Percentiles rank a stretch among this genome's conserved stretches.
These are phyloP conservation scores for Chymomyza caudatula DNA, from an alignment of 2,888 invertebrate genomes.

Conservation along the genomic window DNA sequence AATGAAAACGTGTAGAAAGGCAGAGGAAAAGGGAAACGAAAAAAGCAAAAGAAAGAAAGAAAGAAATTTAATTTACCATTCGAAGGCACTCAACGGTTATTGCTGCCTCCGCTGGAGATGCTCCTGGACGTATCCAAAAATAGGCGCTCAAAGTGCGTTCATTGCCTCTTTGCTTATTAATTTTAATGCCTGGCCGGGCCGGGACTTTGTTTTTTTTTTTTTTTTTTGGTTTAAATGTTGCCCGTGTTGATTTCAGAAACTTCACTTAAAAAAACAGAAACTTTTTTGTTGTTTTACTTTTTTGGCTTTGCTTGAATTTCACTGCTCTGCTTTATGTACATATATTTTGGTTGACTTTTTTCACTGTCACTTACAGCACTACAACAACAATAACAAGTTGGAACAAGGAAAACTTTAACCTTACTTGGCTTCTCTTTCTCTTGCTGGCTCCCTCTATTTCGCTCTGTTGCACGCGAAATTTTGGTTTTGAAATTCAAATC, in stretches of 20 bases:
- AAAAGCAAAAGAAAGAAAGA: conserved; percentile 8
- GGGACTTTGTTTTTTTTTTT: conserved; percentile 14
- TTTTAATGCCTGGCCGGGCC: conserved; percentile 28
- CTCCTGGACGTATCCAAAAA: conserved; percentile 59
- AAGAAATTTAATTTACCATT: conserved; percentile 58
- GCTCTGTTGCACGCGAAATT: neutral
- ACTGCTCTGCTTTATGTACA: conserved; percentile 64
- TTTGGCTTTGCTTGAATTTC: conserved; percentile 61
- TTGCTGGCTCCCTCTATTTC: neutral
- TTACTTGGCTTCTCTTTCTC: neutral
- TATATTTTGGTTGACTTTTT: conserved; percentile 1
- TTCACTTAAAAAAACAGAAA: conserved; percentile 2
- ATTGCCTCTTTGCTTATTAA: conserved; percentile 32
- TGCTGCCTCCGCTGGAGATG: conserved; percentile 9
- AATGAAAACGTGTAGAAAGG: neutral
- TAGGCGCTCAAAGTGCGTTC: conserved; percentile 42
- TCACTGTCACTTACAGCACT: neutral
- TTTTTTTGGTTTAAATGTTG: conserved; percentile 12
- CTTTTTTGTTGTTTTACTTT: conserved; percentile 6
- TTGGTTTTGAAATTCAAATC: conserved; percentile 71
- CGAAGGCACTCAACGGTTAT: conserved; percentile 26
- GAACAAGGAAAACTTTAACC: neutral
- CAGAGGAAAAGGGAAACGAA: neutral
- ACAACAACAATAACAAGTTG: neutral
- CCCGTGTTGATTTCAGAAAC: conserved; percentile 21